These are phyloP conservation scores for Plagodis pulveraria DNA, from an alignment of 2,888 invertebrate species.

Conservation along the genomic window DNA sequence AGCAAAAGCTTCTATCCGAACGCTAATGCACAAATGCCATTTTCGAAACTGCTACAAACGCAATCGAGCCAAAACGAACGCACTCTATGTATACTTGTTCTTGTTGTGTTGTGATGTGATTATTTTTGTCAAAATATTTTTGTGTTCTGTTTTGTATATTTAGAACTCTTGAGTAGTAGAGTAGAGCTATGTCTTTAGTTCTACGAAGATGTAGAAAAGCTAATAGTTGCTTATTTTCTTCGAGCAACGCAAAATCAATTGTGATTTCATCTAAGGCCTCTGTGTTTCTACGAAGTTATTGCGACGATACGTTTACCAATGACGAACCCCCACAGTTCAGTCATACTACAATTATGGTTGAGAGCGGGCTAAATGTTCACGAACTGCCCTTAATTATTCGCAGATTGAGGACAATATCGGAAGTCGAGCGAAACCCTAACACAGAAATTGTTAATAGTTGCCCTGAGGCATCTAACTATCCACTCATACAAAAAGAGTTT, in stretches of 20 bases:
- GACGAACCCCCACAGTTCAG: slow-evolving; percentile 57
- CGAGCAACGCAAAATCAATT: slow-evolving; percentile 45
- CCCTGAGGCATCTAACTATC: slow-evolving; percentile 62
- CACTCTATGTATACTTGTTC: too few relatives aligned
- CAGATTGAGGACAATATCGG: slow-evolving; percentile 71
- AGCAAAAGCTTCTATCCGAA: too few relatives aligned
- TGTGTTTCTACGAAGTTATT: slow-evolving; percentile 46
- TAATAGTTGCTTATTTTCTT: slow-evolving; percentile 55
- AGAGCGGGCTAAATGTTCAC: slow-evolving; percentile 88
- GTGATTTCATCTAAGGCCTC: slow-evolving; percentile 31
- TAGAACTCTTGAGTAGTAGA: slow-evolving; percentile 10
- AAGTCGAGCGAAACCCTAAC: slow-evolving; percentile 52
- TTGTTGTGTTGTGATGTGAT: not conserved
- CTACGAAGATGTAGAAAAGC: slow-evolving; percentile 66
- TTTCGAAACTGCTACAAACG: too few relatives aligned
- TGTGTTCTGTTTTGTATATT: not conserved
- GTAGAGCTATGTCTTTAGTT: slow-evolving; percentile 64
- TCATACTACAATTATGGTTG: slow-evolving; percentile 84
- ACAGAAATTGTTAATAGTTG: slow-evolving; percentile 43
- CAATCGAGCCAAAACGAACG: too few relatives aligned
- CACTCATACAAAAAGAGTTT: slow-evolving; percentile 76
- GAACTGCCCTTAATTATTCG: slow-evolving; percentile 88
- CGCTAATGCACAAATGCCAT: too few relatives aligned
- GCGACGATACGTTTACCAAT: slow-evolving; percentile 62
- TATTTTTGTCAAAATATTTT: not conserved